Conservation (phyloP, 2,113 vertebrate species). For the Bothrops jararaca region DNA sequence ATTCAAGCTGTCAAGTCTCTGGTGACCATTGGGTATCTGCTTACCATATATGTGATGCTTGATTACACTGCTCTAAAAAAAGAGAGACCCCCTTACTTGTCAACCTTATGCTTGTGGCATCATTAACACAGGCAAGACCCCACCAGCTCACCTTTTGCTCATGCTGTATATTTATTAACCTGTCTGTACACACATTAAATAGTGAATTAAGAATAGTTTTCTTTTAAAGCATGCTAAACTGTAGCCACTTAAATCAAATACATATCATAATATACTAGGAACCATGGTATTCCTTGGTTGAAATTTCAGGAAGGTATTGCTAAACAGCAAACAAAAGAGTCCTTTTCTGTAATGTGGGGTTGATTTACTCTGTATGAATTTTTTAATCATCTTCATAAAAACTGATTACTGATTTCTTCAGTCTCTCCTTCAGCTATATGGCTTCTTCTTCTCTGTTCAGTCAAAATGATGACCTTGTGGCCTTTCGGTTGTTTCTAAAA, state of each 20-base stretch:
- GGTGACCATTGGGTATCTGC: slow-evolving; percentile 63
- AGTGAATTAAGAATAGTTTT: slow-evolving; percentile 32
- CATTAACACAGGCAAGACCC: slow-evolving; percentile 32
- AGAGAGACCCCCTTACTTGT: slow-evolving; percentile 23
- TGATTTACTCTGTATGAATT: not conserved
- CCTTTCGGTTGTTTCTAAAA: not conserved
- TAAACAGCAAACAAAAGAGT: not conserved
- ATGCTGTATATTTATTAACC: slow-evolving; percentile 26
- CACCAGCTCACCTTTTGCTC: slow-evolving; percentile 4
- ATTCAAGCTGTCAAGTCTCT: slow-evolving; percentile 68
- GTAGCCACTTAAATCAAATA: slow-evolving; percentile 26
- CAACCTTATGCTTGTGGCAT: slow-evolving; percentile 39
- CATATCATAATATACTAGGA: not conserved
- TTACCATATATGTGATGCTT: slow-evolving; percentile 61
- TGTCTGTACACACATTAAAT: slow-evolving; percentile 8
- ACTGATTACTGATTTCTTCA: not conserved
- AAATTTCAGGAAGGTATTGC: not conserved
- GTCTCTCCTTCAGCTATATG: not conserved
- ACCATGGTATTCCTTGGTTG: not conserved
- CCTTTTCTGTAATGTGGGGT: not conserved
- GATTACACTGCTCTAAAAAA: slow-evolving; percentile 37
- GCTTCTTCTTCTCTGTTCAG: not conserved
- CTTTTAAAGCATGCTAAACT: slow-evolving; percentile 7
- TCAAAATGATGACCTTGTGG: not conserved
- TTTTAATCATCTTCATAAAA: not conserved